Conservation (phyloP, 1,140 invertebrate species). For the Pseudomyrmex sp. region DNA sequence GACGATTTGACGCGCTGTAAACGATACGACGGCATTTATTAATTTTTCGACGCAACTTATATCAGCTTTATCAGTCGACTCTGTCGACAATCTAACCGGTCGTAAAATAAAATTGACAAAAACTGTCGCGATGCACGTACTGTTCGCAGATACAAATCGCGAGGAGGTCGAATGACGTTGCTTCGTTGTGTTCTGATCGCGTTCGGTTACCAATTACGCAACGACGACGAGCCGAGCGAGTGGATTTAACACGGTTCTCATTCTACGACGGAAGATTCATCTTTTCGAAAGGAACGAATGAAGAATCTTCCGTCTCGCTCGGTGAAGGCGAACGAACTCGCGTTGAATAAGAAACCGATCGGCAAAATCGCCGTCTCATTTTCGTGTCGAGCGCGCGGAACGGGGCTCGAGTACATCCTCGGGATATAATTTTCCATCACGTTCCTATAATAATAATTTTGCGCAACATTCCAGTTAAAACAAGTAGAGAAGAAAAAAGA, state of each 20-base stretch:
- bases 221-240: background rate
- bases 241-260: conserved; percentile 27
- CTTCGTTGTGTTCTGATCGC: conserved; percentile 13
- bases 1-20: conserved; percentile 6
- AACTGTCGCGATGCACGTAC: too few relatives aligned
- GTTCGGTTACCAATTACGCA: conserved; percentile 32
- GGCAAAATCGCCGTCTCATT: conserved; percentile 37
- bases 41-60: conserved; percentile 9
- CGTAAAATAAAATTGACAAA: conserved; percentile 37
- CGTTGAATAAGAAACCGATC: conserved; percentile 25
- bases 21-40: background rate
- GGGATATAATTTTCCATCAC: conserved; percentile 42
- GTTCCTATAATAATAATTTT: conserved; percentile 33
- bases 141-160: background rate
- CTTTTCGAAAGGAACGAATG: conserved; percentile 14
- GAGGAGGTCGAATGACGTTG: background rate
- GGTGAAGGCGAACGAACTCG: conserved; percentile 40
- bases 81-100: conserved; percentile 6
- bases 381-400: conserved; percentile 37
- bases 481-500: conserved; percentile 3
- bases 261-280: background rate
- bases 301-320: conserved; percentile 3
- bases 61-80: conserved; percentile 24
- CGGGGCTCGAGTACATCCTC: conserved; percentile 6
- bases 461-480: conserved; percentile 6